phyloP scores from a whole-genome alignment of 1,140 invertebrate genomes.

The Drosophila navojoa region DNA sequence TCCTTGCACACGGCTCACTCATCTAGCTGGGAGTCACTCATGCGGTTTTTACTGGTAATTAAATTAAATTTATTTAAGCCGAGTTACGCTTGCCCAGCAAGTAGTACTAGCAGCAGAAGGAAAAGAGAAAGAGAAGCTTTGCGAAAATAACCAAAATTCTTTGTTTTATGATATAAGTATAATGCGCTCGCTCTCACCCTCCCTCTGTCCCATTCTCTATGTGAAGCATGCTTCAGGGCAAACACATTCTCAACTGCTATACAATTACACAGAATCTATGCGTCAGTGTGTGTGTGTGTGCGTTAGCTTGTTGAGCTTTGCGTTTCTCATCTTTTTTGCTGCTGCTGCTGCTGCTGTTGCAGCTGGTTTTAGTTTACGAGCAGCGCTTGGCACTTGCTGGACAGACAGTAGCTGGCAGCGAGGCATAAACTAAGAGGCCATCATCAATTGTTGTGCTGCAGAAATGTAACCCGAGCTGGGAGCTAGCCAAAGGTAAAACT shows the following conservation, averaged over 20 bases:
- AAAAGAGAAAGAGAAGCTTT: constrained; percentile 19
- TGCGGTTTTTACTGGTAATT: constrained; percentile 83
- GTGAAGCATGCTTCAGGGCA: neutral
- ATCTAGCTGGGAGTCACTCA: constrained; percentile 72
- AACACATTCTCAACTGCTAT: constrained; percentile 7
- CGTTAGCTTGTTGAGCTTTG: constrained; percentile 2
- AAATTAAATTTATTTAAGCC: constrained; percentile 83
- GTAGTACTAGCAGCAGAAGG: neutral
- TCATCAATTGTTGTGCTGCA: constrained; percentile 3
- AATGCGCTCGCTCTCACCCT: constrained; percentile 7
- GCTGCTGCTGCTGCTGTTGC: neutral
- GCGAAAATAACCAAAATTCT: constrained; percentile 45
- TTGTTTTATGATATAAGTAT: constrained; percentile 47
- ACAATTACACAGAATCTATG: neutral
- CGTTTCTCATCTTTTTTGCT: neutral
- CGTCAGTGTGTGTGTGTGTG: neutral
- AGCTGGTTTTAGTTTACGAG: constrained; percentile 8
- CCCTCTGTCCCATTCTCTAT: neutral
- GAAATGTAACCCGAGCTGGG: neutral
- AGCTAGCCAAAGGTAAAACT: neutral
- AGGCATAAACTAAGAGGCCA: neutral
- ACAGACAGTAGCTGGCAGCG: neutral
- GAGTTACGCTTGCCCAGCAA: constrained; percentile 59
- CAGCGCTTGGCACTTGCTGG: constrained; percentile 12
- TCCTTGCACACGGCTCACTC: constrained; percentile 61